Base-by-base conservation (phyloP, 2,888 invertebrate species). In the Brachypalpus laphriformis region DNA sequence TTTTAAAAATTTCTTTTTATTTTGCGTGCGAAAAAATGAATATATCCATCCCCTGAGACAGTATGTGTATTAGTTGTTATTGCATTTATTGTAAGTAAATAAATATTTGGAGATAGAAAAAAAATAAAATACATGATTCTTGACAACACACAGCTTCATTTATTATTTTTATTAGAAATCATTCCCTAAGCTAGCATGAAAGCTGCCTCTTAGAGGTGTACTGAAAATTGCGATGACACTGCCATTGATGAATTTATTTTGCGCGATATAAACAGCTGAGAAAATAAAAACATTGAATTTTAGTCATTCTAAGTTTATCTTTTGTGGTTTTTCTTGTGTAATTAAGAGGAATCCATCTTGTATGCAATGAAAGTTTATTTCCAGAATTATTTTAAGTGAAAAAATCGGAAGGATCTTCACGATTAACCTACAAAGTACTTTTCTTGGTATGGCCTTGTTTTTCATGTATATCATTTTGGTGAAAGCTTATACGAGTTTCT, bases 401-500 rank as follows among this genome's bases (percentile, higher is more conserved):
- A 61, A 61, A 61, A 42, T 31, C 49, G 49, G 11, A 66, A 70
- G 45, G n/a, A 76, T 59, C 28, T 59, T 28, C 5, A 59, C 45
- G 22, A 66, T 57, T 40, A 63, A 71, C 70, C 45, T 63, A 71
- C 49, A 66, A 80, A 59, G 47, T 25, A 63, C 42, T 57, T 78
- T 22, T 37, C 40, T 14, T 68, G 45, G 4, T 16, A 14, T 72
- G 72, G 65, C 80, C 65, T 80, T 72, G 80, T 42, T 47, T 57
- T 40, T 51, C 72, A 47, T 49, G 42, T 61, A 68, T 14, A 28
- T 37, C 22, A 25, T 49, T 59, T 31, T 31, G 14, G 42, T 16
- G 34, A 71, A 78, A 78, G 77, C 80, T 78, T 49, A 40, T 57
- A 45, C 49, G 54, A 28, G 25, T 63, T 47, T 68, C 20, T 49